A percentile compares a stretch with the other conserved stretches of the same genome.
phyloP scores from a whole-genome alignment of 2,888 invertebrate genomes.

The Gari tellinella region DNA sequence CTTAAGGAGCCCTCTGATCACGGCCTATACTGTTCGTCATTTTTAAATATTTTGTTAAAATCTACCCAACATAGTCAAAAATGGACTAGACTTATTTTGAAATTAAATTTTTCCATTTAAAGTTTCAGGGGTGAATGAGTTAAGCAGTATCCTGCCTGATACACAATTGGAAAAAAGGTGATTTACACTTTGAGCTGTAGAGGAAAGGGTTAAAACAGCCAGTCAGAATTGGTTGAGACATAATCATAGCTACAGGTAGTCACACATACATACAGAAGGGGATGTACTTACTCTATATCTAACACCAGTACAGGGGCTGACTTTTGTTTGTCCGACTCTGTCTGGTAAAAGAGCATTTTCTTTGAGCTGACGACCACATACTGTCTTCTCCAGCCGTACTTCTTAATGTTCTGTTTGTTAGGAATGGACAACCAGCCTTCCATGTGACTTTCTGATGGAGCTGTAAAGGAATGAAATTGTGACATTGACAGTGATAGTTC shows the following conservation, averaged over 20 bases:
- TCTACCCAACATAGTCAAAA: too few species aligned
- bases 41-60: too few species aligned
- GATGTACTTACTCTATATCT: conserved; percentile 92
- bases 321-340: conserved; percentile 95
- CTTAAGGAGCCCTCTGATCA: too few species aligned
- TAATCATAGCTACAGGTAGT: not conserved
- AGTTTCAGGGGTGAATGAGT: too few species aligned
- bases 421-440: conserved; percentile 99
- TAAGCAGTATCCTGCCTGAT: too few species aligned
- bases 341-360: conserved; percentile 98
- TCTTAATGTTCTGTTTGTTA: conserved; percentile 96
- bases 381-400: conserved; percentile 98
- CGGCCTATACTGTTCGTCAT: too few species aligned
- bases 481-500: not conserved
- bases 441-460: conserved; percentile 85
- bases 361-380: conserved; percentile 98
- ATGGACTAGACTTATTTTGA: too few species aligned
- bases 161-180: too few species aligned
- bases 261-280: not conserved
- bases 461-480: conserved; percentile 19
- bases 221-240: not conserved
- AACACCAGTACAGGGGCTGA: conserved; percentile 94
- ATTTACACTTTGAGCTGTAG: too few species aligned
- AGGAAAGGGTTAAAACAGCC: conserved; percentile 1
- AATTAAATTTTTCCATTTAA: too few species aligned